Evolutionary conservation across 2,113 vertebrate genomes (phyloP), one percentile per base, ranked within the genome.

Genomic region (Vicugna pacos): DNA sequence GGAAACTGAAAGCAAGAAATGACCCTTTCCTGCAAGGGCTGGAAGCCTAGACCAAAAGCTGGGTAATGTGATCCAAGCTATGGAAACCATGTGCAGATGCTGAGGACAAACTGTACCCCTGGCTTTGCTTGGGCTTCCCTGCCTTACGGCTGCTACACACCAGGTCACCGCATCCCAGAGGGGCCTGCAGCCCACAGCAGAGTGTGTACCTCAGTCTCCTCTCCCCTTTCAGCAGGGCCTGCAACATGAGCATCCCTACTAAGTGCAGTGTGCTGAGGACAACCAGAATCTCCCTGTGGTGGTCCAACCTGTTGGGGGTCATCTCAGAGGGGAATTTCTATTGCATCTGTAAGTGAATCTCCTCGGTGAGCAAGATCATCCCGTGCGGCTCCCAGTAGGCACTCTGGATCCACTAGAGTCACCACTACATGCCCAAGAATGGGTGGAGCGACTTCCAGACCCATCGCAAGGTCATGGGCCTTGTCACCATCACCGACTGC

Each of bases 361-460:
- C 99, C 22, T 98, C 99, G 0, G 99, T 99, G 97, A 99, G 97
- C 96, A 99, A 99, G 85, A 98, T 99, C 2, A 99, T 97, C 0
- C 98, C 99, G 89, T 98, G 99, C 0, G 99, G 99, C 98, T 99
- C 99, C 0, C 99, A 99, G 98, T 99, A 99, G 0, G 98, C 99
- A 42, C 98, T 99, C 30, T 99, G 98, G 92, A 99, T 99, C 98
- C 99, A 99, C 32, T 99, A 99, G 95, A 98, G 99, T 58, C 99
- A 99, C 98, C 99, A 99, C 94, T 99, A 99, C 94, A 98, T 99
- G 3, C 99, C 99, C 0, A 99, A 99, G 96, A 99, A 99, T 0
- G 99, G 99, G 73, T 99, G 99, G 99, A 99, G 99, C 0, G 99
- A 99, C 98, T 99, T 99, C 96, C 99, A 99, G 99, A 99, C 99